These are phyloP conservation scores for Prostheceraeus crozeri DNA, from an alignment of 2,888 invertebrate genomes.

Conservation along the genomic window DNA sequence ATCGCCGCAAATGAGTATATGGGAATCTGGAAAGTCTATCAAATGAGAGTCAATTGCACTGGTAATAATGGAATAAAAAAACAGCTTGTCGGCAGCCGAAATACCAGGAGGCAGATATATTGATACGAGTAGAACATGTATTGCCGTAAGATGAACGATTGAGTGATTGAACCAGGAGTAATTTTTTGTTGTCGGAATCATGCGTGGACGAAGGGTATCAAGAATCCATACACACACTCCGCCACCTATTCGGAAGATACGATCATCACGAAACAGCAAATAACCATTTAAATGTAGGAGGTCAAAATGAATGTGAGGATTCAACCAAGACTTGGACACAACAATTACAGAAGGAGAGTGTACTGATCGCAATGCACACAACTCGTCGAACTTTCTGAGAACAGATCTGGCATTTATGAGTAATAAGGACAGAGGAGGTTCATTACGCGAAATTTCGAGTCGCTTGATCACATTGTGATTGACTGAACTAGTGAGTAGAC, in stretches of 20 bases:
- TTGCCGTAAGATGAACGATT: not conserved
- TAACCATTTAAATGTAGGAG: slow-evolving; percentile 14
- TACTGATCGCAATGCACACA: too few relatives aligned
- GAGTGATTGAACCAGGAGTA: slow-evolving; percentile 2
- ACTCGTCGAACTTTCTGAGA: too few relatives aligned
- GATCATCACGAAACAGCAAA: slow-evolving; percentile 12
- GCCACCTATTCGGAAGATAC: slow-evolving; percentile 18
- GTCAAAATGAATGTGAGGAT: slow-evolving; percentile 27
- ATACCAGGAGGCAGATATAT: slow-evolving; percentile 20
- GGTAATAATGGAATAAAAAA: slow-evolving; percentile 6
- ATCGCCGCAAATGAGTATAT: slow-evolving; percentile 10
- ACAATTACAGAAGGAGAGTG: too few relatives aligned
- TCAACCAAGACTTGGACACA: too few relatives aligned
- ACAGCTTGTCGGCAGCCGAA: slow-evolving; percentile 14
- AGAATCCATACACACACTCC: slow-evolving; percentile 20
- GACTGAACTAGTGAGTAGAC: too few relatives aligned
- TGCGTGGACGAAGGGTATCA: slow-evolving; percentile 2
- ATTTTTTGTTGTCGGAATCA: not conserved
- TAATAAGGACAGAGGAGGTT: too few relatives aligned
- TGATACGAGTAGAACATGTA: slow-evolving; percentile 12
- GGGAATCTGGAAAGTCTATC: not conserved
- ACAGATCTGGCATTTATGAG: too few relatives aligned
- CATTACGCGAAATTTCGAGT: too few relatives aligned
- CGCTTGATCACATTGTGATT: too few relatives aligned
- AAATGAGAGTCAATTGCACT: slow-evolving; percentile 24